Base-by-base conservation (phyloP, 2,888 invertebrate genomes). In the Bugula neritina region DNA sequence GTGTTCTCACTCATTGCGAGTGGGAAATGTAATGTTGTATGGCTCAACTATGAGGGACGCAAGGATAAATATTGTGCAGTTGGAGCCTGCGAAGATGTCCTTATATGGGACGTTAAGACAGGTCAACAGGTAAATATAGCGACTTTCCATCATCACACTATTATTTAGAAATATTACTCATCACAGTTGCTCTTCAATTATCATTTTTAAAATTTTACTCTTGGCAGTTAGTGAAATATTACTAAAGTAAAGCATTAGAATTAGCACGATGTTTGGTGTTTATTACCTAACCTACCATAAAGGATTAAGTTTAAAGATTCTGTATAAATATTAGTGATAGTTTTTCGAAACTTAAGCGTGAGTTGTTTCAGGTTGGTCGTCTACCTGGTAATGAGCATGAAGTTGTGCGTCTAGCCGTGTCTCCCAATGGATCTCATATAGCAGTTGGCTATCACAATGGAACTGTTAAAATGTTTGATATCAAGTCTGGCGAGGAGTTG, bases 391-490 rank as follows among this genome's bases (percentile, higher is more conserved):
- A 92, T 75, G 92, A 90, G 80, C 87, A 90, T 63, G 89, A 90
- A 72, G 94, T 92, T 0, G 92, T 92, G 0, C 87, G 88, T 72
- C 84, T 96, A 74, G 89, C 90, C 71, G 88, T 90, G 0, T 91
- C 91, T 75, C 91, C 92, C 0, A 90, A 90, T 81, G 90, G 90
- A 72, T 86, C 89, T 71, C 89, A 91, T 76, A 85, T 98, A 77
- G 95, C 97, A 21, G 92, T 92, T 27, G 98, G 98, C 0, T 97
- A 95, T 84, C 87, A 89, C 0, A 93, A 97, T 86, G 99, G 97
- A 0, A 89, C 89, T 57, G 88, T 97, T 0, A 90, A 91, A 83
- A 88, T 93, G 10, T 96, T 90, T 84, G 90, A 93, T 82, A 84
- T 96, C 34, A 87, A 87, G 69, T 88, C 76, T 43, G 78, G 79